Percentiles rank a stretch among this genome's conserved stretches.
These are phyloP conservation scores for Chloebia gouldiae DNA, from an alignment of 2,113 vertebrate genomes.

Conservation along the genomic window DNA sequence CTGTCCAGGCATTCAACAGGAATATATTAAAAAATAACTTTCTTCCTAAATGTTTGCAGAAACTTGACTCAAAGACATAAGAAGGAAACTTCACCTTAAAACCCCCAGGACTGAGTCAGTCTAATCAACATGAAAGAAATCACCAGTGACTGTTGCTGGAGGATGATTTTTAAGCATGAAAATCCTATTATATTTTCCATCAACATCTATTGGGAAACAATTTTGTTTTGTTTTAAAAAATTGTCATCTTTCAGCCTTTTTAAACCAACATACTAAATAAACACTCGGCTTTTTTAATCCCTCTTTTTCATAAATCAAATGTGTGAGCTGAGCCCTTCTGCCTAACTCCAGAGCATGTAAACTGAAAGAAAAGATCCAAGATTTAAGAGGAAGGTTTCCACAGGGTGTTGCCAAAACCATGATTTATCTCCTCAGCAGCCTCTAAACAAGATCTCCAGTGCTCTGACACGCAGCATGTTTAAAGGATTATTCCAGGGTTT, in stretches of 20 bases:
- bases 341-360: neutral
- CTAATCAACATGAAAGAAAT: neutral
- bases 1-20: neutral
- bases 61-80: neutral
- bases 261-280: neutral
- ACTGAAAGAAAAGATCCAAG: neutral
- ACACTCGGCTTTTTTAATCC: neutral
- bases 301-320: neutral
- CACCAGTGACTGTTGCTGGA: neutral
- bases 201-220: neutral
- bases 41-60: neutral
- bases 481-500: neutral
- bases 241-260: neutral
- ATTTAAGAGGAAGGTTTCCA: neutral
- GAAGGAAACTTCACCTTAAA: constrained; percentile 1
- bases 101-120: neutral
- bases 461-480: neutral
- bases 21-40: neutral
- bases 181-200: neutral
- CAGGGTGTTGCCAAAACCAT: neutral
- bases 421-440: neutral
- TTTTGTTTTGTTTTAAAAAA: neutral
- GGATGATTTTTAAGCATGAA: neutral
- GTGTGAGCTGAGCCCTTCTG: neutral
- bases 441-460: neutral